Conservation (phyloP, 2,888 invertebrate genomes). For the Glaucopsyche alexis region DNA sequence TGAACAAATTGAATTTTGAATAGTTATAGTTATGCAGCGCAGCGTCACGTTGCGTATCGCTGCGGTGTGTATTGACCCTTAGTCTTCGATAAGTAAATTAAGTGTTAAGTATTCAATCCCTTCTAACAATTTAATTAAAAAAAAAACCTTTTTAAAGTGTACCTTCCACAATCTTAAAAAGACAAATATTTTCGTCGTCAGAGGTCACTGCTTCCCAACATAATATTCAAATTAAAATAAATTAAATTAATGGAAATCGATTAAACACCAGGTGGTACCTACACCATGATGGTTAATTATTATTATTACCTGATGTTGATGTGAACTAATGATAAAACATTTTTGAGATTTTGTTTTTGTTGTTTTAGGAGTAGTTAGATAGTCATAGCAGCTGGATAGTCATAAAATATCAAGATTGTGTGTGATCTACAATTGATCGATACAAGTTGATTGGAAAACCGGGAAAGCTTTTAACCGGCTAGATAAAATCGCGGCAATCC, state of each 20-base stretch:
- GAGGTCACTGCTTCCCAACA: not conserved
- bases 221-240: not conserved
- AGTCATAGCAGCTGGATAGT: too few species aligned
- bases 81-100: not conserved
- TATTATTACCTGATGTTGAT: not conserved
- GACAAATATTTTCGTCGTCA: not conserved
- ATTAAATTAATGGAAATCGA: conserved; percentile 5
- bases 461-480: conserved; percentile 11
- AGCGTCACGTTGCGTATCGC: too few species aligned
- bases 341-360: not conserved
- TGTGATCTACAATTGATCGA: conserved; percentile 14
- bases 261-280: conserved; percentile 13
- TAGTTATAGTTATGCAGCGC: too few species aligned
- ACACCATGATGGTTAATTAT: not conserved
- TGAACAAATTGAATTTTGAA: too few species aligned
- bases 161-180: not conserved
- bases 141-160: too few species aligned
- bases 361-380: not conserved
- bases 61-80: too few species aligned
- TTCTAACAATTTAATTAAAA: too few species aligned
- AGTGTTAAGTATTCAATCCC: too few species aligned
- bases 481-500: conserved; percentile 2
- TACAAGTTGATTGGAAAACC: conserved; percentile 16
- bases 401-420: not conserved
- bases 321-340: not conserved